Evolutionary conservation across 2,113 vertebrate species (phyloP).

Genomic region (Bubo blakistoni): DNA sequence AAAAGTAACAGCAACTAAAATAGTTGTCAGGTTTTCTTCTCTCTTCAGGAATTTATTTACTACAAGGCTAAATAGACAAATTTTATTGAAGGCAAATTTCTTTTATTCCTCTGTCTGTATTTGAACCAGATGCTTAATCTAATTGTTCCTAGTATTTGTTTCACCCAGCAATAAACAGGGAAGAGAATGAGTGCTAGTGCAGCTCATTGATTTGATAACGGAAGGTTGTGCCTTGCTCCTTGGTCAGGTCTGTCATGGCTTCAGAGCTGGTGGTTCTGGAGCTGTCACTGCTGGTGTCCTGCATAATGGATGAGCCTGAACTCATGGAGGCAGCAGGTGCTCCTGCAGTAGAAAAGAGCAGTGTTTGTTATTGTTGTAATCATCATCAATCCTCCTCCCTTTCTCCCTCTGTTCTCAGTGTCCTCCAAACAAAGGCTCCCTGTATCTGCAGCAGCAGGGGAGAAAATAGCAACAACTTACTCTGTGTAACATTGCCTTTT

Average conservation of each 20-base stretch:
- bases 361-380: conserved; percentile 56
- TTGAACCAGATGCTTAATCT: background rate
- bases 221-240: background rate
- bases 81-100: background rate
- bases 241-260: background rate
- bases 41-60: background rate
- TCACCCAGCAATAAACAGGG: background rate
- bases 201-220: background rate
- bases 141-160: background rate
- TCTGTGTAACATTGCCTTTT: background rate
- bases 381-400: background rate
- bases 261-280: background rate
- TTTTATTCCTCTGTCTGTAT: background rate
- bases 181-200: background rate
- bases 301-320: conserved; percentile 63
- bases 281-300: background rate
- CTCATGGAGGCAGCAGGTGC: conserved; percentile 67
- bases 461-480: background rate
- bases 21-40: background rate
- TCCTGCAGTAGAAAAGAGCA: conserved; percentile 44
- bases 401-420: background rate
- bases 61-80: background rate
- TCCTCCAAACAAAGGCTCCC: conserved; percentile 43
- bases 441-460: background rate
- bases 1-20: background rate